phyloP scores from a whole-genome alignment of 2,797 vertebrate genomes.

The Tarsius wallacei region DNA sequence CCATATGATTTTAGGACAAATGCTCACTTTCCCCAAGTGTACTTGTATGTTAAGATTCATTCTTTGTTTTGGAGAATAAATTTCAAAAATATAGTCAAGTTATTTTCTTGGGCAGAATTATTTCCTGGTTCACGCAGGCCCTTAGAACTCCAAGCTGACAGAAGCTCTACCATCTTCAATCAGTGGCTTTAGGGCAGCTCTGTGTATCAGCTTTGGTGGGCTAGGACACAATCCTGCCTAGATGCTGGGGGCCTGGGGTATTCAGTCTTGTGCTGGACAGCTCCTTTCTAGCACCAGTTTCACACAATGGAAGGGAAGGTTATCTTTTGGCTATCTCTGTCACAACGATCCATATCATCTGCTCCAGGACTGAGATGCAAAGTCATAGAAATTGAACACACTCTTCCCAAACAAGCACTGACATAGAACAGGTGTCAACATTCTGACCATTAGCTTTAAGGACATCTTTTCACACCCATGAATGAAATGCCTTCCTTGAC shows the following conservation, averaged over 20 bases:
- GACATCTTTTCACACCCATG: neutral
- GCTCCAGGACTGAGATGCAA: neutral
- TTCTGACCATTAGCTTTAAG: constrained; percentile 25
- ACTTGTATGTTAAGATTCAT: neutral
- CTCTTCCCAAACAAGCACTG: neutral
- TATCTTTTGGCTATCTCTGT: neutral
- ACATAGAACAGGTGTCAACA: neutral
- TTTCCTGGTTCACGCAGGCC: neutral
- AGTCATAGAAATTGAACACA: neutral
- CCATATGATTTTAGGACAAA: neutral
- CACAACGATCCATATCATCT: neutral
- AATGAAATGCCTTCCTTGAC: neutral
- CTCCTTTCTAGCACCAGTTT: neutral
- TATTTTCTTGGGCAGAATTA: neutral
- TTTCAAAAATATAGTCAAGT: neutral
- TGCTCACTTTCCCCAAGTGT: neutral
- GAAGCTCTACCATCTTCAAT: neutral
- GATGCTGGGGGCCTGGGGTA: neutral
- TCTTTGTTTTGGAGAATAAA: neutral
- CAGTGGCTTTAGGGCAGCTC: neutral
- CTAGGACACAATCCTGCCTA: neutral
- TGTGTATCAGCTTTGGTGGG: neutral
- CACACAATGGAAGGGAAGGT: neutral
- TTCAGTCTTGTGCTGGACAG: neutral
- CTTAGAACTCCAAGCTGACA: neutral